Conservation (phyloP, 92 coral and sea anemone genomes). For the Paragorgia papillata region DNA sequence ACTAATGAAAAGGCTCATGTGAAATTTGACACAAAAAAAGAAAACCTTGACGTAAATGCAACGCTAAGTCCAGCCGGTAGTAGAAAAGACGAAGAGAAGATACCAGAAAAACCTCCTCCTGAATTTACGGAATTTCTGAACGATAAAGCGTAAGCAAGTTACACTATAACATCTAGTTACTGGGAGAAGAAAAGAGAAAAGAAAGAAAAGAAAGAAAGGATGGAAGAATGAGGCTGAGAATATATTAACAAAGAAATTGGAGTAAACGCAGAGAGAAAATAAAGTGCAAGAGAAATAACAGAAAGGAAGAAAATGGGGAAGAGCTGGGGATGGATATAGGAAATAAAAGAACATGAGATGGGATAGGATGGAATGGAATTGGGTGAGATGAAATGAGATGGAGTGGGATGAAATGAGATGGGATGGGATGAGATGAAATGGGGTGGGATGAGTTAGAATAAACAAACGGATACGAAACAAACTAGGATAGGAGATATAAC, state of each 20-base stretch:
- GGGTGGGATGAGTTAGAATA: too few species aligned
- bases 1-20: constrained; percentile 69
- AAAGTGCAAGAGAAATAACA: too few species aligned
- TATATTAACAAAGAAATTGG: too few species aligned
- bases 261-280: not conserved
- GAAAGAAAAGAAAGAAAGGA: not conserved
- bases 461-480: too few species aligned
- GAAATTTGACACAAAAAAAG: constrained; percentile 60
- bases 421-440: too few species aligned
- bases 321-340: too few species aligned
- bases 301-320: not conserved
- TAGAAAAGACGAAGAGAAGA: constrained; percentile 58
- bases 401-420: too few species aligned
- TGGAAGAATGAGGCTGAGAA: not conserved
- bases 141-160: constrained; percentile 82
- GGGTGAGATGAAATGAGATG: too few species aligned
- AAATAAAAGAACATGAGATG: too few species aligned
- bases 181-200: not conserved
- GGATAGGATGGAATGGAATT: too few species aligned
- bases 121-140: constrained; percentile 85
- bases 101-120: constrained; percentile 70
- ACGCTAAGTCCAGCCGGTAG: constrained; percentile 37
- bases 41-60: constrained; percentile 49
- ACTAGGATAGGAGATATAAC: too few species aligned
- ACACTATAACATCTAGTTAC: constrained; percentile 2